Evolutionary conservation across 2,888 invertebrate genomes (phyloP), one percentile per base, ranked within the genome.

Genomic region (Trichacis sp.): DNA sequence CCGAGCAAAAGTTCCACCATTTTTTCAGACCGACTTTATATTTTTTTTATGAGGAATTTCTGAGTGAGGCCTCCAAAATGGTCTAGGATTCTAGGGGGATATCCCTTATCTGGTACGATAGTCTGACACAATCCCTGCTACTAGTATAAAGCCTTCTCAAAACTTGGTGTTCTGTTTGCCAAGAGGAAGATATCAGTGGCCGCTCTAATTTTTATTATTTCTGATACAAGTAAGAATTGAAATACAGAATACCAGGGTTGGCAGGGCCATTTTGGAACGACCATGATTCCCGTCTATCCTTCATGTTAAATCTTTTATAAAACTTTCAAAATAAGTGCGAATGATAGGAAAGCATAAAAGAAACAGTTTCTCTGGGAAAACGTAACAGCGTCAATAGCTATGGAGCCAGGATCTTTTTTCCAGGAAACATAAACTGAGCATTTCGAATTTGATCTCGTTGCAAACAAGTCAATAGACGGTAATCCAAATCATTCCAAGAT

Each of bases 331-430:
- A 63, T 19, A 0, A 63, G 17, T 1, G 58, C 38, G 15, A 70
- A 68, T 12, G 70, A 68, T 6, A 63, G 68, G 53, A 63, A 70
- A 17, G 65, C 65, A 15, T 68, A 70, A 18, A 63, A 70, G 29
- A 56, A 63, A 19, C 19, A 48, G 11, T 33, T 2, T 15, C 42
- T 46, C 61, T 62, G 62, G 0, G 33, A 18, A 1, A 69, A 36
- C 0, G 67, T 69, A 18, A 67, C 61, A 0, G 64, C 64, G 46
- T 69, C 67, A 1, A 67, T 30, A 5, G 57, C 48, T 2, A 64
- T 8, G 6, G 67, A 53, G 14, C 50, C 55, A 8, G 64, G 69
- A 38, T 67, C 69, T 38, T 53, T 56, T 24, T 40, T 43, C 67
- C 67, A 69, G 0, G 62, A 64, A 15, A 66, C 45, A 18, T 56